Evolutionary conservation across 2,888 invertebrate genomes (phyloP).

Genomic region (Galeruca laticollis): DNA sequence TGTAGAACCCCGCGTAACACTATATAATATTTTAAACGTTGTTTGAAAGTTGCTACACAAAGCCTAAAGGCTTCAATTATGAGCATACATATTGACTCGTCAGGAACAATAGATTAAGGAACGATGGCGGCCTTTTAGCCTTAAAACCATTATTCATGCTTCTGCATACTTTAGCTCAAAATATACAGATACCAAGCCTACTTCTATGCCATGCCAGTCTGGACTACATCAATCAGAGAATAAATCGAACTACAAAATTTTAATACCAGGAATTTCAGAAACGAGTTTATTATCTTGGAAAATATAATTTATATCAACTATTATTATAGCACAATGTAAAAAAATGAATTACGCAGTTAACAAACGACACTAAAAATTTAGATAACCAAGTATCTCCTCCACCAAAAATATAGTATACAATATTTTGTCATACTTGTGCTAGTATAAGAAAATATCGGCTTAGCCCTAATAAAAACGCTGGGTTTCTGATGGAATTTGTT

Average conservation of each 20-base stretch:
- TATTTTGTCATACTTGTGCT: too few relatives aligned
- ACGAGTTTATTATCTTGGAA: too few relatives aligned
- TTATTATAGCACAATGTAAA: too few relatives aligned
- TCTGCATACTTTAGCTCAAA: slow-evolving; percentile 18
- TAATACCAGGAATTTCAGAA: background rate
- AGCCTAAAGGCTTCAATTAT: slow-evolving; percentile 22
- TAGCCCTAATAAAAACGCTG: too few relatives aligned
- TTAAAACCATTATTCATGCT: slow-evolving; percentile 27
- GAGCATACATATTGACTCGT: slow-evolving; percentile 25
- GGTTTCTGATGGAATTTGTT: too few relatives aligned
- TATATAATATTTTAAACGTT: background rate
- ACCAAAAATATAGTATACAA: too few relatives aligned
- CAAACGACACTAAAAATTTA: too few relatives aligned
- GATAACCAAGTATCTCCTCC: too few relatives aligned
- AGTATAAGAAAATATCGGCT: too few relatives aligned
- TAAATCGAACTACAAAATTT: slow-evolving; percentile 23
- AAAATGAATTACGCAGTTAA: too few relatives aligned
- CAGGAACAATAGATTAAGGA: slow-evolving; percentile 26
- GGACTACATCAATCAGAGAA: slow-evolving; percentile 26
- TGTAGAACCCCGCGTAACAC: background rate
- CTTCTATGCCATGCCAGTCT: background rate
- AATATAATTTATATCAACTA: too few relatives aligned
- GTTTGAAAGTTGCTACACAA: background rate
- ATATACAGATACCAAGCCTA: slow-evolving; percentile 3
- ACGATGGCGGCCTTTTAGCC: slow-evolving; percentile 15